A percentile compares a stretch with the other conserved stretches of the same genome.
Evolutionary conservation across 1,140 invertebrate genomes (phyloP).

Genomic region (Condylostylus longicornis): DNA sequence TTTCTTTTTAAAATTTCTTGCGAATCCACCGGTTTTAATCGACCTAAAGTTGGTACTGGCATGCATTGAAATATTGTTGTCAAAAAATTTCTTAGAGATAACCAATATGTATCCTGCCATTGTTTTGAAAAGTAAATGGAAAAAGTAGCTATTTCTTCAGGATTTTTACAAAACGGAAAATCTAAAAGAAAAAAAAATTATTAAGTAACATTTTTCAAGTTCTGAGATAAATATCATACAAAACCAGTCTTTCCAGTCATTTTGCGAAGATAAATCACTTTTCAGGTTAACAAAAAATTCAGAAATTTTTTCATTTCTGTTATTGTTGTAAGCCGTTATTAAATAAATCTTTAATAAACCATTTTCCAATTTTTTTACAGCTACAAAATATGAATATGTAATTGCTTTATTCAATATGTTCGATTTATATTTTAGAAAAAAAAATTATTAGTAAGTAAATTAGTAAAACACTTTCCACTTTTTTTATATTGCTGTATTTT

Average conservation of each 20-base stretch:
- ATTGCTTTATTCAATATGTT: neutral
- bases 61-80: constrained; percentile 78
- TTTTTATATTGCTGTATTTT: too few species aligned
- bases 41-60: constrained; percentile 66
- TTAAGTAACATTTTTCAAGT: neutral
- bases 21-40: constrained; percentile 70
- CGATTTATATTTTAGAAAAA: neutral
- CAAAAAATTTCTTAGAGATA: constrained; percentile 90
- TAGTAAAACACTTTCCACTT: too few species aligned
- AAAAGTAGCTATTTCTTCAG: constrained; percentile 78
- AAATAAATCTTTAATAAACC: constrained; percentile 80
- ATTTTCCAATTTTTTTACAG: constrained; percentile 75
- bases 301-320: constrained; percentile 66
- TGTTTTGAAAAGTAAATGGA: constrained; percentile 78
- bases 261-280: constrained; percentile 69
- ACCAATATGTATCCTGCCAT: constrained; percentile 86
- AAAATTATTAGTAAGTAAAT: neutral
- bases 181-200: constrained; percentile 40
- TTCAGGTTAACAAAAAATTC: constrained; percentile 86
- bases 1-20: constrained; percentile 14
- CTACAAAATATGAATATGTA: constrained; percentile 32
- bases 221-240: constrained; percentile 43
- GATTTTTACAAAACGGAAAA: constrained; percentile 78
- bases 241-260: constrained; percentile 96
- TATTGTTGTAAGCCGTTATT: constrained; percentile 66